A percentile compares a stretch with the other conserved stretches of the same genome.
Conservation (phyloP, 2,888 invertebrate species). For the Ichneumoninae sp. region DNA sequence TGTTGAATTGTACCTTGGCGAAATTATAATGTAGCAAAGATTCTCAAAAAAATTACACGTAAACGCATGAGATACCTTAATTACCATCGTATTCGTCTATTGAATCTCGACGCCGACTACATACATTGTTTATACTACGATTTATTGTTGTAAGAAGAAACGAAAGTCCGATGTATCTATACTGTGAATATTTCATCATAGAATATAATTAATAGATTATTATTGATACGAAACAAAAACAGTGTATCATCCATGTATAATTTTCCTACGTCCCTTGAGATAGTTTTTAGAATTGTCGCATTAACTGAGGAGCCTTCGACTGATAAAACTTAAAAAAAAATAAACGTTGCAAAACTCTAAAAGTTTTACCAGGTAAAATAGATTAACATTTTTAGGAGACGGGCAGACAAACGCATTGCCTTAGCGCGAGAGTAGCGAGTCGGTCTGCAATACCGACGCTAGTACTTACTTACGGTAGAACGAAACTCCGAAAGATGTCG, state of each 20-base stretch:
- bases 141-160: slow-evolving; percentile 58
- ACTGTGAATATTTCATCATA: slow-evolving; percentile 78
- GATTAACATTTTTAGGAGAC: not conserved
- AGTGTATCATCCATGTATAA: not conserved
- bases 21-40: slow-evolving; percentile 49
- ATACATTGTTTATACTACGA: slow-evolving; percentile 55
- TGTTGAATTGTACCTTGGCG: slow-evolving; percentile 52
- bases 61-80: slow-evolving; percentile 30
- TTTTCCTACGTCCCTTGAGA: not conserved
- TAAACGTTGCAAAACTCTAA: not conserved
- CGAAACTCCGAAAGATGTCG: not conserved
- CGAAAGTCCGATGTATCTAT: slow-evolving; percentile 75
- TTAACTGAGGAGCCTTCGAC: not conserved
- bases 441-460: not conserved
- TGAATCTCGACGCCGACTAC: slow-evolving; percentile 49
- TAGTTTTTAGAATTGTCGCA: not conserved
- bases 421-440: too few relatives aligned
- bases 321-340: too few relatives aligned
- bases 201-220: slow-evolving; percentile 72
- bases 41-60: slow-evolving; percentile 27
- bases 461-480: not conserved
- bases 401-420: too few relatives aligned
- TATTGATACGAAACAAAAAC: slow-evolving; percentile 64
- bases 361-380: not conserved
- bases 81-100: slow-evolving; percentile 35